Conservation (phyloP, 2,113 vertebrate genomes). For the Brachionichthys hirsutus region DNA sequence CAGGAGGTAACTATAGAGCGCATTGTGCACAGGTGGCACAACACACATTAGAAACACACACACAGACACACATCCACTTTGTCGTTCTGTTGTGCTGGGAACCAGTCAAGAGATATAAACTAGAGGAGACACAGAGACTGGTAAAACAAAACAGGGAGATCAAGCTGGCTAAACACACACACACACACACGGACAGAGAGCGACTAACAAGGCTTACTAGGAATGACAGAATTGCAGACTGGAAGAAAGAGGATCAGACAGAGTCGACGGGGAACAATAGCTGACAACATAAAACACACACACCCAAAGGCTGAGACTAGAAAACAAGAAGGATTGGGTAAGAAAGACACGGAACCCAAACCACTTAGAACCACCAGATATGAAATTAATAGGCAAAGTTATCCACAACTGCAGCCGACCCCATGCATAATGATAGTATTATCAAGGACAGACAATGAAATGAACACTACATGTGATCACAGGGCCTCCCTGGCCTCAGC, state of each 20-base stretch:
- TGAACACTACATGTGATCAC: conserved; percentile 4
- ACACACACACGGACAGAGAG: conserved; percentile 27
- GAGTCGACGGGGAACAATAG: conserved; percentile 49
- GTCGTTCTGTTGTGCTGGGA: conserved; percentile 25
- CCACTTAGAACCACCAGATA: background rate
- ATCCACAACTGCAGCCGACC: conserved; percentile 7
- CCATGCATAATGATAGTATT: conserved; percentile 20
- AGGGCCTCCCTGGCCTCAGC: too few relatives aligned
- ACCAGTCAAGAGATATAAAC: conserved; percentile 46
- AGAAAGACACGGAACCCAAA: conserved; percentile 5
- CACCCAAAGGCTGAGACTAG: conserved; percentile 5
- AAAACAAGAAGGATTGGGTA: conserved; percentile 5
- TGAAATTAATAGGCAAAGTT: conserved; percentile 9
- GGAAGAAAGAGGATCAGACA: conserved; percentile 68
- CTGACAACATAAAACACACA: conserved; percentile 6
- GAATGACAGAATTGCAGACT: conserved; percentile 54
- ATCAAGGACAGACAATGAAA: conserved; percentile 12
- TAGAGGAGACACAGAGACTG: conserved; percentile 47
- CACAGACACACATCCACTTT: conserved; percentile 9
- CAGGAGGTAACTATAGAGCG: conserved; percentile 6
- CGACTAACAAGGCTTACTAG: conserved; percentile 46
- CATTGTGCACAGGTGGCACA: conserved; percentile 18
- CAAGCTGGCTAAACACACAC: too few relatives aligned
- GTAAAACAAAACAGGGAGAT: conserved; percentile 33
- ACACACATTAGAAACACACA: conserved; percentile 7